phyloP scores from a whole-genome alignment of 2,113 vertebrate species.

The Eurypyga helias region DNA sequence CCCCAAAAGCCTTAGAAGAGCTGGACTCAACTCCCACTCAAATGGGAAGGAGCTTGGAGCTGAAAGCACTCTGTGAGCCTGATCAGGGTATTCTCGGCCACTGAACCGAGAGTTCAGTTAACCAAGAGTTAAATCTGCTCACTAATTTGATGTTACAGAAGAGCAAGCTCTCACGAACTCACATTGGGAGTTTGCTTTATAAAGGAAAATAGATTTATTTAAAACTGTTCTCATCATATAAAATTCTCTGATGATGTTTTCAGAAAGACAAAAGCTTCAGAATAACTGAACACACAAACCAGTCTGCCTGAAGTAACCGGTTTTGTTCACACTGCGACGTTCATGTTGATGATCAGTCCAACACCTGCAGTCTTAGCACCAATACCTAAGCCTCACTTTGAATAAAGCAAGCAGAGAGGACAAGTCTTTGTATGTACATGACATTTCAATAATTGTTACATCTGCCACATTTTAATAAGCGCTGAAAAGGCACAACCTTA shows the following conservation, averaged over 20 bases:
- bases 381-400: neutral
- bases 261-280: neutral
- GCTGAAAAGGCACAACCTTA: neutral
- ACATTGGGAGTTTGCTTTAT: neutral
- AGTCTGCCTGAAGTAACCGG: neutral
- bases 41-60: neutral
- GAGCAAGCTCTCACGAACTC: neutral
- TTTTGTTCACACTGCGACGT: fast-evolving
- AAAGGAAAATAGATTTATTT: neutral
- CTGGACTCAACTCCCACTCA: neutral
- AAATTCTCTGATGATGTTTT: neutral
- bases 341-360: neutral
- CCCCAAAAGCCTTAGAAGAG: neutral
- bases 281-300: neutral
- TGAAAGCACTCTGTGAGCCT: neutral
- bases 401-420: neutral
- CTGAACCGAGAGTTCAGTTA: neutral
- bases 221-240: neutral
- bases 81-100: neutral
- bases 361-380: neutral
- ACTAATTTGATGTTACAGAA: neutral
- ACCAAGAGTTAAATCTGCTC: neutral
- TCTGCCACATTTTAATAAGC: neutral
- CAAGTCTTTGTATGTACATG: neutral
- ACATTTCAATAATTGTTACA: neutral